Conservation (phyloP, 2,113 vertebrate species). For the Ammodytes marinus region DNA sequence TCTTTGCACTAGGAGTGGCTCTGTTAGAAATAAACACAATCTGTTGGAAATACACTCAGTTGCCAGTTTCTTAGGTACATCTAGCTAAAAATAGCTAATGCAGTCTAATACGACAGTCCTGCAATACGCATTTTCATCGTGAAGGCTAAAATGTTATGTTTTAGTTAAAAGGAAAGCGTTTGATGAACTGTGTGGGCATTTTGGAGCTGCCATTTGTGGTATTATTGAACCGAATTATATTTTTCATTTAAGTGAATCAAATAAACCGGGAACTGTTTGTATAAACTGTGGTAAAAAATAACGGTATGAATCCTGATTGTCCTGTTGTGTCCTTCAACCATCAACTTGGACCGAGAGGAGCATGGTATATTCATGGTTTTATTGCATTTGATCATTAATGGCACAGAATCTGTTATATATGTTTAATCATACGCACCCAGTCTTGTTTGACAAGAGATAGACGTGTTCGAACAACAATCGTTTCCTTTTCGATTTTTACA, state of each 20-base stretch:
- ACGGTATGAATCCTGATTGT: background rate
- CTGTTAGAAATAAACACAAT: background rate
- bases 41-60: background rate
- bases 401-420: slow-evolving; percentile 3
- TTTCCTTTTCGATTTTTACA: background rate
- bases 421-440: slow-evolving; percentile 20
- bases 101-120: background rate
- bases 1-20: slow-evolving; percentile 31
- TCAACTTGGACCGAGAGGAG: background rate
- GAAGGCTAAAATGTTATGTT: background rate
- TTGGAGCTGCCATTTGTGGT: background rate
- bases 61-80: background rate
- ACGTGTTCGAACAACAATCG: background rate
- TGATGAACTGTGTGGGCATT: background rate
- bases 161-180: background rate
- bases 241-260: background rate
- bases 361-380: slow-evolving; percentile 10
- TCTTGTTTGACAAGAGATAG: slow-evolving; percentile 13
- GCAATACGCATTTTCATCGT: background rate
- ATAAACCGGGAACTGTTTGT: background rate
- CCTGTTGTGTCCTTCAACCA: background rate
- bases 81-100: background rate
- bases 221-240: background rate
- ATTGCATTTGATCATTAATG: slow-evolving; percentile 36
- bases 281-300: background rate